Evolutionary conservation across 2,888 invertebrate species (phyloP).

Genomic region (Neocrepidodera transversa): DNA sequence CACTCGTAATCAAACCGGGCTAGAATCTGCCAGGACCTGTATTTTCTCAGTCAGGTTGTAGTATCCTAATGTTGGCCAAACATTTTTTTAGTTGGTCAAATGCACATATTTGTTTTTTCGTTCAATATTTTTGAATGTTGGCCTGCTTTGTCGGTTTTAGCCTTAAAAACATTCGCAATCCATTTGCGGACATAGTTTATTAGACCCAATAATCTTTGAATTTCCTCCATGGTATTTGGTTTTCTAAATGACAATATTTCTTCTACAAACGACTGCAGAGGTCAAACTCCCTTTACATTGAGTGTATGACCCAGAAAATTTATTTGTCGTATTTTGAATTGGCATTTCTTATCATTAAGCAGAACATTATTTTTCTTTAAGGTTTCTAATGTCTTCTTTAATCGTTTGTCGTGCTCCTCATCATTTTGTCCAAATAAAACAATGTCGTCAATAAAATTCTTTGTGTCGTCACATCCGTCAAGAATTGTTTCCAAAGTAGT

Average conservation of each 20-base stretch:
- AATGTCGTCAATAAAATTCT: conserved; percentile 57
- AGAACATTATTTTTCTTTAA: conserved; percentile 36
- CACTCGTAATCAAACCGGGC: conserved; percentile 42
- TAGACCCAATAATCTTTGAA: conserved; percentile 47
- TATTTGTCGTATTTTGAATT: conserved; percentile 32
- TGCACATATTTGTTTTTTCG: conserved; percentile 10
- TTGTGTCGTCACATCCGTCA: conserved; percentile 48
- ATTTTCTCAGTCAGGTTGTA: conserved; percentile 38
- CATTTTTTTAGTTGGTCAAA: conserved; percentile 25
- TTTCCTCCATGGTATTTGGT: conserved; percentile 41
- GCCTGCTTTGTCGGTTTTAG: conserved; percentile 7
- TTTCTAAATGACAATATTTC: conserved; percentile 25
- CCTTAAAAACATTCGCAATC: conserved; percentile 32
- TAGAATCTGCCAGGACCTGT: conserved; percentile 44
- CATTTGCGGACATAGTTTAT: conserved; percentile 51
- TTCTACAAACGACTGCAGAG: conserved; percentile 28
- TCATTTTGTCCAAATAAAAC: conserved; percentile 47
- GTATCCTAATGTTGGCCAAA: conserved; percentile 35
- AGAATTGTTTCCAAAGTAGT: conserved; percentile 55
- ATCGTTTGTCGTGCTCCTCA: conserved; percentile 46
- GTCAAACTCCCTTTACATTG: conserved; percentile 18
- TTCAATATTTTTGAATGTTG: conserved; percentile 27
- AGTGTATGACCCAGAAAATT: conserved; percentile 31
- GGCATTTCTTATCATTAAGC: conserved; percentile 49
- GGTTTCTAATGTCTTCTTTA: conserved; percentile 35